These are phyloP conservation scores for Anguilla marmorata DNA, from an alignment of 2,797 vertebrate species.

Conservation along the genomic window DNA sequence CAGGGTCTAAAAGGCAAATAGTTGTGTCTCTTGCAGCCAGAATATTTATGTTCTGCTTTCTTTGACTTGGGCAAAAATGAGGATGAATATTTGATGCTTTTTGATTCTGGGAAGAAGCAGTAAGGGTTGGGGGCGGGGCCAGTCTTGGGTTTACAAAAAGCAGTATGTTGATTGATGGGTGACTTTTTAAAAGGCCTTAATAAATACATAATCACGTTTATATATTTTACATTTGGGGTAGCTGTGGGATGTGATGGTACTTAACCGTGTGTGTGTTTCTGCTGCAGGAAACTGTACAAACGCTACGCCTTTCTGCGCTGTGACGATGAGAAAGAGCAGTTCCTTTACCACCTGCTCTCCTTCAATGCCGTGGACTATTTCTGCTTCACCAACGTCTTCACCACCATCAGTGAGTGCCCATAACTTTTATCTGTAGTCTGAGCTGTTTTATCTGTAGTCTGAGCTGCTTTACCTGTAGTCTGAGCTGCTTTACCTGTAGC, in stretches of 20 bases:
- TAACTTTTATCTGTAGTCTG: not conserved
- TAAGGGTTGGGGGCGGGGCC: not conserved
- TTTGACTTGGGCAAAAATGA: not conserved
- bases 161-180: not conserved
- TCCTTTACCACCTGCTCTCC: slow-evolving; percentile 96
- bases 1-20: not conserved
- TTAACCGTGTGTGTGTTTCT: slow-evolving; percentile 17
- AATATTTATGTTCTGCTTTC: not conserved
- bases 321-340: slow-evolving; percentile 98
- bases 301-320: slow-evolving; percentile 97
- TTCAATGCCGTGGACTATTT: slow-evolving; percentile 99
- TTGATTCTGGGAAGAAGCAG: not conserved
- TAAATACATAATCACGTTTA: not conserved
- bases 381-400: slow-evolving; percentile 99
- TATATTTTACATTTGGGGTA: not conserved
- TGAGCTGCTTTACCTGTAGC: too few species aligned
- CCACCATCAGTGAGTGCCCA: slow-evolving; percentile 89
- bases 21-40: too few species aligned
- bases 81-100: not conserved
- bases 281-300: slow-evolving; percentile 91
- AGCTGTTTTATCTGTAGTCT: not conserved
- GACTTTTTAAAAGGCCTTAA: not conserved
- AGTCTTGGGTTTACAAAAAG: not conserved
- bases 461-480: not conserved
- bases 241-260: not conserved